phyloP scores from a whole-genome alignment of 2,888 invertebrate genomes.

The Chaetoderma sp. region DNA sequence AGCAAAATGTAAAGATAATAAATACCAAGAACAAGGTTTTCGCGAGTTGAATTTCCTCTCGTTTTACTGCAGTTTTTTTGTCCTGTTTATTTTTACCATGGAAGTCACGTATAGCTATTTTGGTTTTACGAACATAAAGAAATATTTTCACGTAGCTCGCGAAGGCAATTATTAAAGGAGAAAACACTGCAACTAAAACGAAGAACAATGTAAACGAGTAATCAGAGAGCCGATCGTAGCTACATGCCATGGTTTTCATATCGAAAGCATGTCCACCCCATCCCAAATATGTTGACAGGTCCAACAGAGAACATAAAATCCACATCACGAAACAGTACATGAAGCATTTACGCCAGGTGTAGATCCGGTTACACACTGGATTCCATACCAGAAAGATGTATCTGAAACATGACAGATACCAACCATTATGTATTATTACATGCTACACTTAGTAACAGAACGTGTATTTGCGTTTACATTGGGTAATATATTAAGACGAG shows the following conservation, averaged over 20 bases:
- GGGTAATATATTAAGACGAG: too few species aligned
- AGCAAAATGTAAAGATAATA: background rate
- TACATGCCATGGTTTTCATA: constrained; percentile 8
- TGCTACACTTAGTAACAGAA: too few species aligned
- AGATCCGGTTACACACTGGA: constrained; percentile 4
- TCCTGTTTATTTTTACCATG: background rate
- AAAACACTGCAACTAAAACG: background rate
- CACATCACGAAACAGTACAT: constrained; percentile 20
- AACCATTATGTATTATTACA: too few species aligned
- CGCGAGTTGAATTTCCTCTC: background rate
- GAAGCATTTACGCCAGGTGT: constrained; percentile 21
- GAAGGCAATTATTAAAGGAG: background rate
- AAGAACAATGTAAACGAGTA: constrained; percentile 7
- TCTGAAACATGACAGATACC: background rate
- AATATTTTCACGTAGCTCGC: constrained; percentile 3
- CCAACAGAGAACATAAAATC: constrained; percentile 16
- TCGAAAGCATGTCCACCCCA: constrained; percentile 10
- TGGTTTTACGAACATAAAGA: background rate
- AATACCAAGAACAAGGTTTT: constrained; percentile 3
- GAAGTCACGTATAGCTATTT: background rate
- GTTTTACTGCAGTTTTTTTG: background rate
- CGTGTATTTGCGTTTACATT: too few species aligned
- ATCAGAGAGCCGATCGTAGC: background rate
- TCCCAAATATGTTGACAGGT: constrained; percentile 24
- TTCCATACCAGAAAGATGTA: background rate